These are phyloP conservation scores for Cyclophora albipunctata DNA, from an alignment of 2,888 invertebrate species.

Conservation along the genomic window DNA sequence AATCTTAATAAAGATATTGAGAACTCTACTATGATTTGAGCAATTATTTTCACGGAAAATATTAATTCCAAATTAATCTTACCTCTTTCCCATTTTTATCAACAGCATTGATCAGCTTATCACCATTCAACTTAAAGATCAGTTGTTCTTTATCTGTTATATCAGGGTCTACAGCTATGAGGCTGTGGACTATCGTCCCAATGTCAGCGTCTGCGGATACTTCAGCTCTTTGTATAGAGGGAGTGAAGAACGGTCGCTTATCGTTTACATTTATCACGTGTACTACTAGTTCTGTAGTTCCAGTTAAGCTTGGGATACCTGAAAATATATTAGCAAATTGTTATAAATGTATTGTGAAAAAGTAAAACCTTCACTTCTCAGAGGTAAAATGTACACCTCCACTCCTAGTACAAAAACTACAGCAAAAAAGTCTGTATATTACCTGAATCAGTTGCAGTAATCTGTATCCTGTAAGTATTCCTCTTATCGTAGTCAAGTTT, in stretches of 20 bases:
- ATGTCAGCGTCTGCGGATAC: constrained; percentile 85
- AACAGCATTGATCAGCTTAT: constrained; percentile 84
- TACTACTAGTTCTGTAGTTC: constrained; percentile 86
- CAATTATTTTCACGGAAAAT: too few relatives aligned
- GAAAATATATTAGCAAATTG: constrained; percentile 1
- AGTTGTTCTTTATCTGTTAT: constrained; percentile 81
- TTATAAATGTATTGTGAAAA: too few relatives aligned
- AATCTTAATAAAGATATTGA: too few relatives aligned
- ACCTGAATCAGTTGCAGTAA: constrained; percentile 88
- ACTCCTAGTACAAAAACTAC: too few relatives aligned
- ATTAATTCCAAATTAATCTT: constrained; percentile 4
- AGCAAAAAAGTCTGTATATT: constrained; percentile 4
- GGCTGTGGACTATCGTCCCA: constrained; percentile 81
- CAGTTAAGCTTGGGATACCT: constrained; percentile 87
- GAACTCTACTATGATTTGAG: too few relatives aligned
- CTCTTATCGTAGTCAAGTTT: constrained; percentile 89
- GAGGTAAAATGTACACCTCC: too few relatives aligned
- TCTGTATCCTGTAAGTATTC: constrained; percentile 86
- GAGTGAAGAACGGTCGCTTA: constrained; percentile 88
- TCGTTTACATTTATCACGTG: constrained; percentile 91
- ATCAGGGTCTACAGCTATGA: constrained; percentile 88
- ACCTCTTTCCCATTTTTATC: constrained; percentile 89
- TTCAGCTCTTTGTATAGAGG: constrained; percentile 85
- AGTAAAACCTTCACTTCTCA: too few relatives aligned
- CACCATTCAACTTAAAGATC: constrained; percentile 77